Conservation (phyloP, 2,113 vertebrate genomes). For the Atherinomorus stipes region DNA sequence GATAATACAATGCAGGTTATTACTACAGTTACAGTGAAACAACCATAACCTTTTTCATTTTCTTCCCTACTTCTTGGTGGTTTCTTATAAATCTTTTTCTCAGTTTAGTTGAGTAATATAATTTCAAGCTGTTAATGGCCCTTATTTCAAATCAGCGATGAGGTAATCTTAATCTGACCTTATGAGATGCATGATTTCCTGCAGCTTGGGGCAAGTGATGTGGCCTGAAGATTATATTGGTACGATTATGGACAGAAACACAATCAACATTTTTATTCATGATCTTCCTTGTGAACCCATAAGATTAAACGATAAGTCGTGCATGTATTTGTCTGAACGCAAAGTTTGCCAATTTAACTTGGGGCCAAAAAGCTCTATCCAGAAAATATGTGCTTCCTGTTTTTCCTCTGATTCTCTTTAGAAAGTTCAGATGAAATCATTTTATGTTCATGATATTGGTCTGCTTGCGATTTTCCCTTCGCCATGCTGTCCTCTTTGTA, state of each 20-base stretch:
- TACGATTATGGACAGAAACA: not conserved
- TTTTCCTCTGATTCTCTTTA: not conserved
- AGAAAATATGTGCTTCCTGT: not conserved
- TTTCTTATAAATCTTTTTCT: too few species aligned
- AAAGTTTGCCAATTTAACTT: too few species aligned
- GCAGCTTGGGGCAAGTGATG: not conserved
- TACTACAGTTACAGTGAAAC: too few species aligned
- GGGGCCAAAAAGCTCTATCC: not conserved
- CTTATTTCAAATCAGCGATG: not conserved
- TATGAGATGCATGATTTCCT: not conserved
- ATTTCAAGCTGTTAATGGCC: too few species aligned
- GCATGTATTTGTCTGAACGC: not conserved
- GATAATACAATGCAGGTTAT: too few species aligned
- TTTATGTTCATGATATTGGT: too few species aligned
- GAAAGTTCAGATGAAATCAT: not conserved
- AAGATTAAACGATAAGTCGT: not conserved
- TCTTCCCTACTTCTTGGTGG: too few species aligned
- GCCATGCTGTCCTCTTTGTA: too few species aligned
- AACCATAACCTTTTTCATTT: too few species aligned
- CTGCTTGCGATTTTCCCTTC: too few species aligned
- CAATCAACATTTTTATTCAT: not conserved
- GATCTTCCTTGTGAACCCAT: not conserved
- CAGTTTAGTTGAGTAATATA: too few species aligned
- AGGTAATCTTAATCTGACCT: not conserved
- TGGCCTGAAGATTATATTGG: not conserved